These are phyloP conservation scores for cattle (Bos taurus) DNA, from an alignment of 2,113 vertebrate genomes.

Conservation along the genomic window ARS-UCD2.0 NC_037351.1:4634001-4634500, in stretches of 20 bases:
- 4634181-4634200: not conserved
- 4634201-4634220: not conserved
- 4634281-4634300: not conserved
- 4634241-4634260: not conserved
- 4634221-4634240: not conserved
- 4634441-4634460: not conserved
- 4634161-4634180: fast-evolving
- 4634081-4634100: not conserved
- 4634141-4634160: not conserved
- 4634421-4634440: not conserved
- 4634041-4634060: not conserved
- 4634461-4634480: not conserved
- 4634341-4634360: not conserved
- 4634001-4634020: not conserved
- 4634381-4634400: not conserved
- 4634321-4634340: not conserved
- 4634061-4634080: not conserved
- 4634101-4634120: not conserved
- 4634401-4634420: not conserved
- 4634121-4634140: not conserved
- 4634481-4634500: fast-evolving
- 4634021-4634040: not conserved
- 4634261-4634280: not conserved
- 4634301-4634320: not conserved
- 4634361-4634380: not conserved